These are phyloP conservation scores for Anableps anableps DNA, from an alignment of 2,797 vertebrate species.

Conservation along the genomic window DNA sequence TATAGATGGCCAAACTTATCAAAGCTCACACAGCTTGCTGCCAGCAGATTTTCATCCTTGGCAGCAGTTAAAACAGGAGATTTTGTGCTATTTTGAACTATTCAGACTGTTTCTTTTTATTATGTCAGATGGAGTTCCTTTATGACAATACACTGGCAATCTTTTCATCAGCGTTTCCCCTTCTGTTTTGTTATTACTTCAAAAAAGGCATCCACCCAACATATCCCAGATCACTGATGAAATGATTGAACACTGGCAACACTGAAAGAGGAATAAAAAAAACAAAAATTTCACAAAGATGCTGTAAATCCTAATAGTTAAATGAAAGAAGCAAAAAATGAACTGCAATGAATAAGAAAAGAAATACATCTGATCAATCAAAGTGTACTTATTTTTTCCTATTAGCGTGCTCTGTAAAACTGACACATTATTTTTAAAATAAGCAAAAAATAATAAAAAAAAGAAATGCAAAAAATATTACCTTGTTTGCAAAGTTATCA, in stretches of 20 bases:
- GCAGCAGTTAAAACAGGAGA: constrained; percentile 66
- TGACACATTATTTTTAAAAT: neutral
- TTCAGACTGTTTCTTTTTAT: constrained; percentile 58
- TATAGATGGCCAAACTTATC: constrained; percentile 74
- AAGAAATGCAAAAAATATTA: neutral
- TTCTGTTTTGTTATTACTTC: constrained; percentile 26
- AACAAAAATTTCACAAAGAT: neutral
- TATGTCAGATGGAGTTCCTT: constrained; percentile 44
- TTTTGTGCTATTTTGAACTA: constrained; percentile 67
- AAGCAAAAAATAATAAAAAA: neutral
- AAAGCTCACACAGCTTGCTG: constrained; percentile 63
- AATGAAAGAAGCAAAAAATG: neutral
- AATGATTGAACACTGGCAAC: constrained; percentile 5
- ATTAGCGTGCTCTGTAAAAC: neutral
- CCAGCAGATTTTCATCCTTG: constrained; percentile 73
- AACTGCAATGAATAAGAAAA: neutral
- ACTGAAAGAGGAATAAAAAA: neutral
- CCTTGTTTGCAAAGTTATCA: neutral
- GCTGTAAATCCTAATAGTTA: neutral
- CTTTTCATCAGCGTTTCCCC: constrained; percentile 40
- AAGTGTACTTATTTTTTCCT: neutral
- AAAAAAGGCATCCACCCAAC: neutral
- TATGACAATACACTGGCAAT: constrained; percentile 42
- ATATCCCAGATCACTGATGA: constrained; percentile 8
- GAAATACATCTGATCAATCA: neutral